Evolutionary conservation across 2,797 vertebrate species (phyloP), one percentile per base, ranked within the genome.

Genomic region (Epinephelus awoara): DNA sequence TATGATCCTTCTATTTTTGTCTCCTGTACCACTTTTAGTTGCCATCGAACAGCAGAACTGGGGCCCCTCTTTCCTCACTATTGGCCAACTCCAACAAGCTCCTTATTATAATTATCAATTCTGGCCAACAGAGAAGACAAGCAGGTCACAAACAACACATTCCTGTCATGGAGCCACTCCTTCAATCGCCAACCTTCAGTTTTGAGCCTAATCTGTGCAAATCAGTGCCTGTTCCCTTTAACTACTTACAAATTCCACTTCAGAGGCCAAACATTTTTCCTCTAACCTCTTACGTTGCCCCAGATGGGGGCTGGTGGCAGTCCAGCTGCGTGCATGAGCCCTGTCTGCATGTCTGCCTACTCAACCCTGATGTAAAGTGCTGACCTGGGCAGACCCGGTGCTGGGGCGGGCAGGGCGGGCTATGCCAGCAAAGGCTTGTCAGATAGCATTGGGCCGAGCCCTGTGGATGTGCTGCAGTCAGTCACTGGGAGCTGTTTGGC

Each of bases 291-390:
- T 83, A 72, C 23, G 58, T 70, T 80, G 83, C 62, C 66, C 83
- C 72, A 88, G 79, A 79, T 77, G 70, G 57, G 14, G n/a, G 47
- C 68, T 79, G 76, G 67, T 83, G 75, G 77, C 56, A 34, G 58
- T 83, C 68, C 70, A 82, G 88, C 77, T 82, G 78, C 51, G 38
- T 76, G 71, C 68, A 75, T 70, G 58, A 82, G 70, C 62, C 71
- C 75, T 67, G 76, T 80, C 83, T 87, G 82, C 75, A 79, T 83
- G 86, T 86, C 84, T 85, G 93, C 85, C 75, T 88, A 87, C 85
- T 88, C 79, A 83, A 91, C 88, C 88, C 78, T 90, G 91, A 85
- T 83, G 72, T 88, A 88, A 93, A 94, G 62, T 91, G 92, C 91
- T 94, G 94, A 94, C 91, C 89, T 82, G 82, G 79, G 83, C 89